Evolutionary conservation across 1,140 invertebrate genomes (phyloP), one percentile per base, ranked within the genome.

Genomic region (Drusus annulatus): DNA sequence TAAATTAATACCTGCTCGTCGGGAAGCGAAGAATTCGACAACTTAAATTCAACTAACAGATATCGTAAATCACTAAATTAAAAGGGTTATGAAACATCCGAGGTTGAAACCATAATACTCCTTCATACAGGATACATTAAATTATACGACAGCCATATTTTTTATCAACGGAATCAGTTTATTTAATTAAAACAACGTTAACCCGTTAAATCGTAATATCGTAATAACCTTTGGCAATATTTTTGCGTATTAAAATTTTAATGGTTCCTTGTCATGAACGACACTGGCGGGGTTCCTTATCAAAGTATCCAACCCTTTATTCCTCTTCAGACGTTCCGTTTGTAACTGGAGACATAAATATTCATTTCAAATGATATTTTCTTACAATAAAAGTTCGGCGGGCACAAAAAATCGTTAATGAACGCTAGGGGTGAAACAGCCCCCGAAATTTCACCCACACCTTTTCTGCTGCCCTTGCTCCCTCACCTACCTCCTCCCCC

Each of bases 371-470:
- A 62, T 80, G 74, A 79, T 82, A 82, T 78, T 80, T 82, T 65
- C 58, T 56, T 56, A 71, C 68, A 79, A 75, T 65, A 69, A 78
- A 80, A 80, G 73, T 82, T 76, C 21, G 71, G 28, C 21, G 60
- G 56, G 60, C 28, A 74, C 73, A 82, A 82, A 82, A 79, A 82
- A 80, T 82, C 81, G 36, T 82, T 82, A 80, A 82, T 80, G 81
- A 82, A 79, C 51, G 63, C 68, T 50, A 28, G 25, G 79, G 71
- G 62, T 56, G 78, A 54, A 56, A 17, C 8, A 16, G 45, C 52
- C 77, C 77, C 23, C 50, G 65, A 78, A 63, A 31, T 71, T 77
- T 63, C n/a, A 60, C 58, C 17, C 6, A 25, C 31, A 36, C 31
- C 31, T 36, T 8, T 36, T 36, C 31, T 2, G 31, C 31, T 36